phyloP scores from a whole-genome alignment of 2,113 vertebrate species.

The Ciconia boyciana region DNA sequence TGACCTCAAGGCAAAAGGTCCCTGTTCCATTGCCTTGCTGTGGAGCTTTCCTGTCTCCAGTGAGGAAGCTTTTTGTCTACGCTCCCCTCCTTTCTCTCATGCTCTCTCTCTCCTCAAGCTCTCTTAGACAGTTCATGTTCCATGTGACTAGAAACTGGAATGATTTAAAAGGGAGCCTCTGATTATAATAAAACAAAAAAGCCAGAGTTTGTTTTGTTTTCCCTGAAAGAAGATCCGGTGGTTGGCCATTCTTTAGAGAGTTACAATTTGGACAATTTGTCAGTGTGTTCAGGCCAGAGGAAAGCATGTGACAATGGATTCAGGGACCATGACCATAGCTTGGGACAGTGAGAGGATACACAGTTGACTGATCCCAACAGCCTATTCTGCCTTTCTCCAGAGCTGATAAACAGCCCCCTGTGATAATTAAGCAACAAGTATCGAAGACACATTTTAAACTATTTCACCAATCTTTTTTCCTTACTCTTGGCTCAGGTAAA shows the following conservation, averaged over 20 bases:
- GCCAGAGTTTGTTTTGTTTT: conserved; percentile 58
- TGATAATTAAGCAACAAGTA: neutral
- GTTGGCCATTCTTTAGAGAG: conserved; percentile 42
- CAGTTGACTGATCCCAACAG: conserved; percentile 15
- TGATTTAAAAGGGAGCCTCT: conserved; percentile 56
- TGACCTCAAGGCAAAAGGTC: neutral
- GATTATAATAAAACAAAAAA: conserved; percentile 60
- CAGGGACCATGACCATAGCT: conserved; percentile 29
- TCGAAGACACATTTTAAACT: neutral
- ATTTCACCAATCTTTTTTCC: neutral
- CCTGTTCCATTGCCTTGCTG: neutral
- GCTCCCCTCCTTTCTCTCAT: neutral
- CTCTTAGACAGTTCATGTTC: conserved; percentile 12
- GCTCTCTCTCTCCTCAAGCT: neutral
- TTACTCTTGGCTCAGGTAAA: neutral
- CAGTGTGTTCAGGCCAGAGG: conserved; percentile 40
- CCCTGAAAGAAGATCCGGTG: conserved; percentile 56
- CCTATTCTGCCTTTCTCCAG: neutral
- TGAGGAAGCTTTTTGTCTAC: conserved; percentile 32
- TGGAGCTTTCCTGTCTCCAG: neutral
- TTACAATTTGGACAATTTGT: conserved; percentile 53
- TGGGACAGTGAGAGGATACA: conserved; percentile 21
- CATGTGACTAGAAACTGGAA: conserved; percentile 54
- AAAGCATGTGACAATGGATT: conserved; percentile 41
- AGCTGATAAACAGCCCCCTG: neutral